Base-by-base conservation (phyloP, 2,113 vertebrate species). In the Daboia siamensis region DNA sequence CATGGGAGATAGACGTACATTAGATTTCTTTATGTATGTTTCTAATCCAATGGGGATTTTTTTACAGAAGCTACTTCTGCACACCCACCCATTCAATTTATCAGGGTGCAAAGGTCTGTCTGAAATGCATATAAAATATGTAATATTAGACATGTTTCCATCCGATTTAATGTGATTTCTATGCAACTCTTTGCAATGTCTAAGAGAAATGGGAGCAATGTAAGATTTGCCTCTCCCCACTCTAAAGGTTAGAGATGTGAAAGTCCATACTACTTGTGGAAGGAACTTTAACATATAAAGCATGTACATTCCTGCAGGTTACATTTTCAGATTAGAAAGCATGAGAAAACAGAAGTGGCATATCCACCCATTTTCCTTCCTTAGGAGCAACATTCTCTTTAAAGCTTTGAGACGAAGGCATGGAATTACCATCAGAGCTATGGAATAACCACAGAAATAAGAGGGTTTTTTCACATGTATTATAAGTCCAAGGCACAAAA, bases 111-210 rank as follows among this genome's bases (percentile, higher is more conserved):
- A 51, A 94, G 94, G 95, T 94, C 93, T 96, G 94, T 94, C 91
- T 96, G 91, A 92, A 92, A 92, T 91, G 96, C 88, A 94, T 94
- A 89, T 94, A 95, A 94, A 94, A 88, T 1, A 48, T n/a, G 95
- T 92, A 94, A 88, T 93, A 92, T 84, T 69, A 91, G 0, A 94
- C 93, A 91, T 94, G 93, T 92, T 92, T 94, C 94, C 90, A 87
- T 95, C 39, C 93, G 96, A 93, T 91, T 95, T 95, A 48, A 95
- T 93, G 94, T 87, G 87, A 92, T 61, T 94, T 93, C 48, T 94
- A 89, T 33, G 61, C 7, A 92, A 91, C 17, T 4, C 95, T 21
- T 44, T 24, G 48, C 17, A 48, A 21, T 33, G 54, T 56, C 9
- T n/a, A 33, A 23, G 46, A 84, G 29, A 48, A 84, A 15, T 20